Conservation (phyloP, 2,113 vertebrate species). For the Willisornis vidua region DNA sequence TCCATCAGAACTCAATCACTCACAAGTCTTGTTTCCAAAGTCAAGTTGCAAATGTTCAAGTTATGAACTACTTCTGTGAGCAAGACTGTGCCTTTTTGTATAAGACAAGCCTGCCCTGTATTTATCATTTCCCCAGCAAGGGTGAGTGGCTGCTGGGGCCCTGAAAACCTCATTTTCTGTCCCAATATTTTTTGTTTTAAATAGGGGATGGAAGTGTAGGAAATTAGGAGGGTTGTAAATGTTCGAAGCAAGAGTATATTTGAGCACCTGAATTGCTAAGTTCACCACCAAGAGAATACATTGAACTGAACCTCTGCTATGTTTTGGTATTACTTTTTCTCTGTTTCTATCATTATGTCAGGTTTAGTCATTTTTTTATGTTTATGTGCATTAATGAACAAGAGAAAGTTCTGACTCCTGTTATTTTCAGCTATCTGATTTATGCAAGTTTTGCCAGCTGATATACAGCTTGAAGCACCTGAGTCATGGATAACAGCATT, state of each 20-base stretch:
- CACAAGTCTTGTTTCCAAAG: neutral
- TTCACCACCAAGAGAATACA: neutral
- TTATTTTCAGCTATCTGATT: neutral
- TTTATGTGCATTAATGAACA: neutral
- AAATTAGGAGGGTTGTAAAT: neutral
- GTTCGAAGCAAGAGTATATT: neutral
- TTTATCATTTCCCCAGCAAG: neutral
- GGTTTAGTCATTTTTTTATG: neutral
- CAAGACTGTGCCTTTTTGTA: neutral
- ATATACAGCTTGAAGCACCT: neutral
- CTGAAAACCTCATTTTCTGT: neutral
- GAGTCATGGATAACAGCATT: neutral
- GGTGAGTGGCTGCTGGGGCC: neutral
- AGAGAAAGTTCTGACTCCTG: neutral
- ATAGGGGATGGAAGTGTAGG: neutral
- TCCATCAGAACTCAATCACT: neutral
- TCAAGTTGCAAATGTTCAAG: neutral
- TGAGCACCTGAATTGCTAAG: neutral
- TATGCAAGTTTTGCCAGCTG: neutral
- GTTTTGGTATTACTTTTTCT: neutral
- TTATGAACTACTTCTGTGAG: neutral
- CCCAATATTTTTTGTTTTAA: neutral
- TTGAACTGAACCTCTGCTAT: neutral
- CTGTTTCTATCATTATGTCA: neutral
- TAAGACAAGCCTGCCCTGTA: neutral